phyloP scores from a whole-genome alignment of 2,113 vertebrate genomes.

The Antechinus stuartii region DNA sequence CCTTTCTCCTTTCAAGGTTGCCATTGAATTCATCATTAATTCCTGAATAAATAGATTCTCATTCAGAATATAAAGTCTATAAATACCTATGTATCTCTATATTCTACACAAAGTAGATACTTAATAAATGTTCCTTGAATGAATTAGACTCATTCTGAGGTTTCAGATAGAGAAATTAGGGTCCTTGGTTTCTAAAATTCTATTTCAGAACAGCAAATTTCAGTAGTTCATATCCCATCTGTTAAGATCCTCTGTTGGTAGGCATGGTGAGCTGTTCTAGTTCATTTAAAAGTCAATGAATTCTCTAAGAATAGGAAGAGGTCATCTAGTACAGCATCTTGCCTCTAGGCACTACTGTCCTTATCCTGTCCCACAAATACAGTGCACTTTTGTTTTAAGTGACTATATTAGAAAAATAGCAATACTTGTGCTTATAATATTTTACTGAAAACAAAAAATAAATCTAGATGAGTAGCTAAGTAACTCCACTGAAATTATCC shows the following conservation, averaged over 20 bases:
- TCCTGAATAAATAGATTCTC: neutral
- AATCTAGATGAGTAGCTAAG: neutral
- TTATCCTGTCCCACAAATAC: neutral
- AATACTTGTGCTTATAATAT: neutral
- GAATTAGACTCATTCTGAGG: neutral
- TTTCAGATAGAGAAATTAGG: neutral
- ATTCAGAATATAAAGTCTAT: neutral
- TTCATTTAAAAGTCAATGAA: slow-evolving; percentile 12
- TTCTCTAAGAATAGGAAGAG: neutral
- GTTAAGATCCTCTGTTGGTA: neutral
- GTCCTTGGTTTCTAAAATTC: neutral
- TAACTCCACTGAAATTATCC: neutral
- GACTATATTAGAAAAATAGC: neutral
- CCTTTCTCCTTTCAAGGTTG: neutral
- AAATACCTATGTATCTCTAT: neutral
- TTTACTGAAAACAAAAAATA: neutral
- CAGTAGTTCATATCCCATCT: neutral
- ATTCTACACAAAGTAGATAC: neutral
- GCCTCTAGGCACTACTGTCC: neutral
- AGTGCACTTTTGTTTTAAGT: neutral
- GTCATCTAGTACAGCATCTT: neutral
- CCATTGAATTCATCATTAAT: neutral
- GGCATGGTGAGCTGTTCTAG: slow-evolving; percentile 12
- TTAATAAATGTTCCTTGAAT: neutral
- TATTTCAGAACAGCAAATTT: neutral